Percentiles rank a stretch among this genome's conserved stretches.
phyloP scores from a whole-genome alignment of 2,113 vertebrate genomes.

The Brachirus orientalis region DNA sequence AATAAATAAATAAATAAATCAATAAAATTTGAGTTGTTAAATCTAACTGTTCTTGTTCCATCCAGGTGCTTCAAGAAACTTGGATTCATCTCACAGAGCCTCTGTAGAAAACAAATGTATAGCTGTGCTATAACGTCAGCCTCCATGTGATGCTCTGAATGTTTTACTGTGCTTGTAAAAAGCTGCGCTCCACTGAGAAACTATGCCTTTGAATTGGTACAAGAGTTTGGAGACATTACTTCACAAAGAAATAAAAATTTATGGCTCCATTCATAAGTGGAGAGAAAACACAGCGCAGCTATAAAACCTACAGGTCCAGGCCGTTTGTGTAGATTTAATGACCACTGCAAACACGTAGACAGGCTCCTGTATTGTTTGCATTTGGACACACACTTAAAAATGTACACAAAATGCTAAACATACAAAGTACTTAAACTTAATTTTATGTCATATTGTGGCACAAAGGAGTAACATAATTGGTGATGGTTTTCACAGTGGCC shows the following conservation, averaged over 20 bases:
- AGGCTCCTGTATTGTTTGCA: not conserved
- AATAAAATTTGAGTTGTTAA: too few relatives aligned
- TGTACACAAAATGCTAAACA: too few relatives aligned
- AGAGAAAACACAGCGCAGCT: constrained; percentile 14
- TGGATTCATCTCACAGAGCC: too few relatives aligned
- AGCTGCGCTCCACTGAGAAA: constrained; percentile 1
- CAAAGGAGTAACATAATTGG: too few relatives aligned
- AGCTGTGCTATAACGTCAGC: constrained; percentile 35
- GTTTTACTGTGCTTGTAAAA: constrained; percentile 50
- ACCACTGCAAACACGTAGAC: constrained; percentile 14
- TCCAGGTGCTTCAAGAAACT: too few relatives aligned
- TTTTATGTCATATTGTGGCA: not conserved
- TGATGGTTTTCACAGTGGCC: too few relatives aligned
- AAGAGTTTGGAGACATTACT: constrained; percentile 56
- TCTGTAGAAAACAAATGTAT: constrained; percentile 27
- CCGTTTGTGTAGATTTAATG: constrained; percentile 17
- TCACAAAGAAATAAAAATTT: constrained; percentile 53
- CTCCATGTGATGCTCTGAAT: constrained; percentile 17
- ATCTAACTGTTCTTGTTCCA: too few relatives aligned
- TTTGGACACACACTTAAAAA: not conserved
- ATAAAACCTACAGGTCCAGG: constrained; percentile 37
- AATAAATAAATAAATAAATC: too few relatives aligned
- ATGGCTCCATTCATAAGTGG: constrained; percentile 27
- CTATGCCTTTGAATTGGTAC: constrained; percentile 39
- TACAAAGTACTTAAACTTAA: not conserved